These are phyloP conservation scores for Todiramphus chloris DNA, from an alignment of 2,113 vertebrate species.

Conservation along the genomic window DNA sequence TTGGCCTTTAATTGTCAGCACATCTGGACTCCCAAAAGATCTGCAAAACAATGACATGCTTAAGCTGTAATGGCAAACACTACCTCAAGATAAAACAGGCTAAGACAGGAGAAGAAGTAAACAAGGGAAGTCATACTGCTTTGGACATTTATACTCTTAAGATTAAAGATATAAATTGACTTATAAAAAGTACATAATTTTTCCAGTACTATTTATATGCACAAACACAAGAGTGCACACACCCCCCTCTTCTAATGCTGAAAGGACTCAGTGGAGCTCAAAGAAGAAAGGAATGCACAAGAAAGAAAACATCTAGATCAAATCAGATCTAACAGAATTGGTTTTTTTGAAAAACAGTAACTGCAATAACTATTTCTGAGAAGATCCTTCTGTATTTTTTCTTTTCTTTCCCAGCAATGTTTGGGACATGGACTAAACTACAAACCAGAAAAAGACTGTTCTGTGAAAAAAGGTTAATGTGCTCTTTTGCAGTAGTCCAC, in stretches of 20 bases:
- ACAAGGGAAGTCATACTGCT: not conserved
- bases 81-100: not conserved
- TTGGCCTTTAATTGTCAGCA: not conserved
- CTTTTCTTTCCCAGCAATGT: not conserved
- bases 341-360: not conserved
- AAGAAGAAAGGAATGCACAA: not conserved
- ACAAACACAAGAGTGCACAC: not conserved
- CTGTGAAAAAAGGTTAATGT: not conserved
- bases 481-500: not conserved
- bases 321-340: not conserved
- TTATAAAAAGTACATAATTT: not conserved
- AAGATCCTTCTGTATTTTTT: not conserved
- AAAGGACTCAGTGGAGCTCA: not conserved
- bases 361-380: not conserved
- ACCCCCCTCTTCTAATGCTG: not conserved
- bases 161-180: not conserved
- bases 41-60: not conserved
- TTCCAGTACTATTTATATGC: not conserved
- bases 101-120: not conserved
- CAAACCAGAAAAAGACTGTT: not conserved
- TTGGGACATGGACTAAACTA: not conserved
- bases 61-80: not conserved
- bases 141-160: not conserved
- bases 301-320: not conserved
- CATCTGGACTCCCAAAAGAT: constrained; percentile 42